A percentile compares a stretch with the other conserved stretches of the same genome.
Evolutionary conservation across 2,888 invertebrate species (phyloP).

Genomic region (Leucophenga maculata): DNA sequence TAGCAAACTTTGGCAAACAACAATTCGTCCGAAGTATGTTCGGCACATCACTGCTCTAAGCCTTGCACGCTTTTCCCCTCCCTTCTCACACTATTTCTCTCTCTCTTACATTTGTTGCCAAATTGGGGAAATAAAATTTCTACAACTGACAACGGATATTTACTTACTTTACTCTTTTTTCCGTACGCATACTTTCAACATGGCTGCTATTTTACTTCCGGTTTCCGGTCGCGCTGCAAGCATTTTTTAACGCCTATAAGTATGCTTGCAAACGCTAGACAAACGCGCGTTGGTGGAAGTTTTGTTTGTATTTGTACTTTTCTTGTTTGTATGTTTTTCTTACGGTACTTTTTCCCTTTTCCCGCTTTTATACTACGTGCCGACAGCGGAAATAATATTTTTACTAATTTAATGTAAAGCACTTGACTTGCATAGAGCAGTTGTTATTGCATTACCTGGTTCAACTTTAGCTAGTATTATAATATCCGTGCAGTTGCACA

Average conservation of each 20-base stretch:
- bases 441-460: slow-evolving; percentile 1
- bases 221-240: not conserved
- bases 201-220: not conserved
- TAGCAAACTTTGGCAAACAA: too few relatives aligned
- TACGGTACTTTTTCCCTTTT: not conserved
- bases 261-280: not conserved
- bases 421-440: slow-evolving; percentile 17
- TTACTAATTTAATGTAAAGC: slow-evolving; percentile 25
- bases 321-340: not conserved
- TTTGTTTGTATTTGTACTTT: slow-evolving; percentile 17
- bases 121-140: not conserved
- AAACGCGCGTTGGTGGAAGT: too few relatives aligned
- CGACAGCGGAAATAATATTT: slow-evolving; percentile 20
- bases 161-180: slow-evolving; percentile 9
- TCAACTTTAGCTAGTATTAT: not conserved
- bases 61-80: too few relatives aligned
- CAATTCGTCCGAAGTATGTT: too few relatives aligned
- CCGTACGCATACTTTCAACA: not conserved
- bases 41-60: too few relatives aligned
- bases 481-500: not conserved
- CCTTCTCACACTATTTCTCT: not conserved
- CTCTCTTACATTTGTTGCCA: not conserved
- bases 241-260: slow-evolving; percentile 10
- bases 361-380: not conserved
- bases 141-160: not conserved